Percentiles rank a stretch among this genome's conserved stretches.
Evolutionary conservation across 2,888 invertebrate species (phyloP).

Genomic region (Matsumyia berberina): DNA sequence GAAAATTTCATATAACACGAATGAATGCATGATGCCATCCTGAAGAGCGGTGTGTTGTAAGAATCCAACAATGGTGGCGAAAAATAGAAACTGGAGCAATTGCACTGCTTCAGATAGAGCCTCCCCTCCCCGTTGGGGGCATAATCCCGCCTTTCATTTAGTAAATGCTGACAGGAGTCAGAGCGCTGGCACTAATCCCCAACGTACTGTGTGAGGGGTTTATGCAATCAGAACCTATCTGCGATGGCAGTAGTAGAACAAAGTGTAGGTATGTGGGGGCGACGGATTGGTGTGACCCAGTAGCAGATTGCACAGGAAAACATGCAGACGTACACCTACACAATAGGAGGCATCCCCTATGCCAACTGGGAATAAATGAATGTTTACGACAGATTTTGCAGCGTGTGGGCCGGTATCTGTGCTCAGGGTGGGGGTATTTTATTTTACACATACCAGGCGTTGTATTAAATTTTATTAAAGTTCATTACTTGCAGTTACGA

Average conservation of each 20-base stretch:
- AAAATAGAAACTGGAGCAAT: conserved; percentile 73
- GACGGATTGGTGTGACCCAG: conserved; percentile 38
- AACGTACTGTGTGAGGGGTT: conserved; percentile 50
- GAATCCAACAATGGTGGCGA: conserved; percentile 66
- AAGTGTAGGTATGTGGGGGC: conserved; percentile 33
- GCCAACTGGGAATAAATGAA: conserved; percentile 64
- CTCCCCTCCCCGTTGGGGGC: conserved; percentile 53
- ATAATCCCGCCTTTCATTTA: conserved; percentile 75
- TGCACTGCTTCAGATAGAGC: conserved; percentile 64
- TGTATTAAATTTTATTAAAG: conserved; percentile 52
- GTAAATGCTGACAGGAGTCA: conserved; percentile 76
- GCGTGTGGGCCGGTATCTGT: conserved; percentile 45
- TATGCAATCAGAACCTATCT: conserved; percentile 72
- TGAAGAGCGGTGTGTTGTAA: conserved; percentile 61
- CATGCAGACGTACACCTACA: conserved; percentile 13
- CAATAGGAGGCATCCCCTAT: conserved; percentile 2
- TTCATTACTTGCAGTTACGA: conserved; percentile 49
- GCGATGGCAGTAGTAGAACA: conserved; percentile 50
- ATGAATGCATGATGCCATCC: conserved; percentile 70
- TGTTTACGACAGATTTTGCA: conserved; percentile 71
- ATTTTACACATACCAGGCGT: conserved; percentile 8
- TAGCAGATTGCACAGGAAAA: conserved; percentile 57
- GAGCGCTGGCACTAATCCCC: conserved; percentile 74
- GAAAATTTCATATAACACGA: conserved; percentile 72
- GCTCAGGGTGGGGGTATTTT: conserved; percentile 10